A percentile compares a stretch with the other conserved stretches of the same genome.
Evolutionary conservation across 1,140 invertebrate genomes (phyloP).

Genomic region (Colletes gigas): DNA sequence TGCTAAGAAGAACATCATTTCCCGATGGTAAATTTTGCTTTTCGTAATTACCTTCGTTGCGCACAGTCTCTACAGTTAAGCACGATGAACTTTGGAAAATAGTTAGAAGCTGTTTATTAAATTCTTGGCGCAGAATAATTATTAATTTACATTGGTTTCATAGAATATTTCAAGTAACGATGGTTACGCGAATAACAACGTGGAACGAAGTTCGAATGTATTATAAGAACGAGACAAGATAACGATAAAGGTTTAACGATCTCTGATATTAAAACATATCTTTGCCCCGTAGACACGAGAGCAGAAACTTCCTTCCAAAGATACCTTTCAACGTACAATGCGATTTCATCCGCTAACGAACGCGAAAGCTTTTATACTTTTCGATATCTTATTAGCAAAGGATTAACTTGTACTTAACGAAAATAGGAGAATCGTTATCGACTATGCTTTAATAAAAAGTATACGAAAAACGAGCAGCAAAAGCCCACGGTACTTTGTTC

Average conservation of each 20-base stretch:
- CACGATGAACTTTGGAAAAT: background rate
- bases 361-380: too few relatives aligned
- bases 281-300: background rate
- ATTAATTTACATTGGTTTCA: background rate
- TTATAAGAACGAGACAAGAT: background rate
- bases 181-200: too few relatives aligned
- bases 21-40: too few relatives aligned
- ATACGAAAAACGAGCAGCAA: background rate
- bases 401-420: slow-evolving; percentile 7
- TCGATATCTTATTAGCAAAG: slow-evolving; percentile 44
- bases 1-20: too few relatives aligned
- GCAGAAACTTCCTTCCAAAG: too few relatives aligned
- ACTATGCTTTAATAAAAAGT: too few relatives aligned
- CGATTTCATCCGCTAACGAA: too few relatives aligned
- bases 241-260: background rate
- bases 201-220: too few relatives aligned
- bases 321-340: too few relatives aligned
- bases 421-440: background rate
- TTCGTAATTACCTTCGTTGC: background rate
- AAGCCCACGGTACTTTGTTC: background rate
- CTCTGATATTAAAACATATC: background rate
- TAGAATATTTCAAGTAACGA: background rate
- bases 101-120: background rate
- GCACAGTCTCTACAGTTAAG: background rate
- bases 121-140: background rate